phyloP scores from a whole-genome alignment of 2,888 invertebrate species.

The Drosophila sordidula region DNA sequence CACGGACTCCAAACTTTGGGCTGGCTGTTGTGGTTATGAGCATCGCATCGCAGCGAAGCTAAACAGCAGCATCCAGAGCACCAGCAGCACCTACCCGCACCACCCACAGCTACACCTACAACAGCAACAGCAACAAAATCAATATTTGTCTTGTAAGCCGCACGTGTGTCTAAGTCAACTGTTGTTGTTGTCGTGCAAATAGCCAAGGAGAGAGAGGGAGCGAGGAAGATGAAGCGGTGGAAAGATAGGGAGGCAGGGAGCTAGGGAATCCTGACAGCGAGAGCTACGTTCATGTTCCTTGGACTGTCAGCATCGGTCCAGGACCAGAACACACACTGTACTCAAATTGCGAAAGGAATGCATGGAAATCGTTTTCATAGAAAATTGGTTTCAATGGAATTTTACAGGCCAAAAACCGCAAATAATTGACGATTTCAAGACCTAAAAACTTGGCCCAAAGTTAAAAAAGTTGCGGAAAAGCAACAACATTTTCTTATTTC shows the following conservation, averaged over 20 bases:
- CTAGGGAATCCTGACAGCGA: slow-evolving; percentile 7
- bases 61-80: slow-evolving; percentile 16
- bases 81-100: slow-evolving; percentile 21
- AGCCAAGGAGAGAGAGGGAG: background rate
- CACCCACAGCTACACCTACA: slow-evolving; percentile 27
- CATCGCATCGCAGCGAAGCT: slow-evolving; percentile 38
- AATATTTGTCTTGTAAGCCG: slow-evolving; percentile 78
- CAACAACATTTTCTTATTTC: too few relatives aligned
- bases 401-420: background rate
- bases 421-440: too few relatives aligned
- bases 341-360: slow-evolving; percentile 4
- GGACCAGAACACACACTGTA: slow-evolving; percentile 20
- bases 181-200: slow-evolving; percentile 37
- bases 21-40: slow-evolving; percentile 53
- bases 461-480: too few relatives aligned
- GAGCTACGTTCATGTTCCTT: slow-evolving; percentile 35
- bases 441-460: too few relatives aligned
- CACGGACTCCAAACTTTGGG: slow-evolving; percentile 53
- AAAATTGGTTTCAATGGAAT: background rate
- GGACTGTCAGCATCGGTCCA: slow-evolving; percentile 21
- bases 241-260: background rate
- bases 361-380: slow-evolving; percentile 4
- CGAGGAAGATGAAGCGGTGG: too few relatives aligned
- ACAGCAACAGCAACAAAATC: slow-evolving; percentile 62
- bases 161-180: slow-evolving; percentile 60